Percentiles rank a stretch among this genome's conserved stretches.
Conservation (phyloP, 2,113 vertebrate species). For the Pristiophorus japonicus region DNA sequence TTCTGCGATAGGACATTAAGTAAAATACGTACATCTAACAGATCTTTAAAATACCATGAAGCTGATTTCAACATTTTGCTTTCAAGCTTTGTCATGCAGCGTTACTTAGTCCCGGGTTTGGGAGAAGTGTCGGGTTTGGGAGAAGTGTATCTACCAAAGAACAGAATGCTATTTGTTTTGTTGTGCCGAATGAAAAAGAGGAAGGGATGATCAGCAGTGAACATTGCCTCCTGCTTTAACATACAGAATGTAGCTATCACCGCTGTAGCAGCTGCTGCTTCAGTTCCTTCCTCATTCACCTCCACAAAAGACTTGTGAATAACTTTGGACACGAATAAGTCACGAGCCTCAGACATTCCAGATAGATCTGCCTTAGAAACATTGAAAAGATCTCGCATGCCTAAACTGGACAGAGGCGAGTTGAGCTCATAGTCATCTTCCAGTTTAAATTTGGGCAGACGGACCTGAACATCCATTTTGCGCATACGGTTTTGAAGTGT, state of each 20-base stretch:
- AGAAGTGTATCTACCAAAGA: slow-evolving; percentile 66
- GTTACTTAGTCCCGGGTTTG: not conserved
- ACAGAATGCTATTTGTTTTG: slow-evolving; percentile 64
- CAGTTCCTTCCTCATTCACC: slow-evolving; percentile 63
- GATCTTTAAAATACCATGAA: not conserved
- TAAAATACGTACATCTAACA: not conserved
- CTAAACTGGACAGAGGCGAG: slow-evolving; percentile 44
- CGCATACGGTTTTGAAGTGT: slow-evolving; percentile 61
- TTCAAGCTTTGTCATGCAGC: not conserved
- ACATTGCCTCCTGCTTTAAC: slow-evolving; percentile 54
- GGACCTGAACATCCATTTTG: slow-evolving; percentile 56
- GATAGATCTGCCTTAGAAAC: slow-evolving; percentile 55
- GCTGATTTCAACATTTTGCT: not conserved
- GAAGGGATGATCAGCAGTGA: slow-evolving; percentile 80
- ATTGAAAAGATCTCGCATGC: slow-evolving; percentile 60
- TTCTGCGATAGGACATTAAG: not conserved
- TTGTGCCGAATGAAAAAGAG: slow-evolving; percentile 83
- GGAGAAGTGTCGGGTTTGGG: slow-evolving; percentile 51
- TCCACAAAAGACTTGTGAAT: slow-evolving; percentile 60
- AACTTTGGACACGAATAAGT: slow-evolving; percentile 57
- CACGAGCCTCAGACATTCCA: slow-evolving; percentile 48
- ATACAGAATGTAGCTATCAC: slow-evolving; percentile 50
- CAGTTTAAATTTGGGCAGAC: slow-evolving; percentile 79
- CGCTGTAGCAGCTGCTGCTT: slow-evolving; percentile 57
- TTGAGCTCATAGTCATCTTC: slow-evolving; percentile 63